Evolutionary conservation across 2,797 vertebrate genomes (phyloP).

Genomic region (Coendou prehensilis): DNA sequence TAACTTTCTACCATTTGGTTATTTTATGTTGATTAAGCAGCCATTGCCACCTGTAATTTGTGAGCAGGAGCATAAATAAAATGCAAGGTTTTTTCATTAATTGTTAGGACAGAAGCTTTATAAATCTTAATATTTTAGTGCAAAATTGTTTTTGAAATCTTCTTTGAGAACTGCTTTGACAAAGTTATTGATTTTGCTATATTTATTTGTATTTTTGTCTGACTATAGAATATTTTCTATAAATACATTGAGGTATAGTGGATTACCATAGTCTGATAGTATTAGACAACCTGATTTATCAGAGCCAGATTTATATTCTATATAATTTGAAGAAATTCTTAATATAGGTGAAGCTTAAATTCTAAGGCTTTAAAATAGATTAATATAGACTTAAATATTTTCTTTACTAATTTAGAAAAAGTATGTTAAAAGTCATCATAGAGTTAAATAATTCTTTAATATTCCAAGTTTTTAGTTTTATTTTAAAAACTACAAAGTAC

Average conservation of each 20-base stretch:
- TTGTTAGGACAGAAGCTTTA: slow-evolving; percentile 41
- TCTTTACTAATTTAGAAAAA: slow-evolving; percentile 55
- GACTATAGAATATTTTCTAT: slow-evolving; percentile 25
- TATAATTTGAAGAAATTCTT: slow-evolving; percentile 50
- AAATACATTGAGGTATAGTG: slow-evolving; percentile 13
- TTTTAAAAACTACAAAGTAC: slow-evolving; percentile 32
- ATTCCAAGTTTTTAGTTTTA: slow-evolving; percentile 51
- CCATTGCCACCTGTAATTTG: slow-evolving; percentile 29
- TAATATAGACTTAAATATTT: neutral
- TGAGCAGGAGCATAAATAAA: slow-evolving; percentile 19
- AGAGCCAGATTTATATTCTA: slow-evolving; percentile 34
- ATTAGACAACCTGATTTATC: slow-evolving; percentile 26
- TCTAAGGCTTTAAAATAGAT: slow-evolving; percentile 62
- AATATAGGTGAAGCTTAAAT: slow-evolving; percentile 41
- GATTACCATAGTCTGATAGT: slow-evolving; percentile 7
- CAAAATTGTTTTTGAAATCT: slow-evolving; percentile 58
- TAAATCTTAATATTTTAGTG: slow-evolving; percentile 57
- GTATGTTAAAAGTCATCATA: slow-evolving; percentile 7
- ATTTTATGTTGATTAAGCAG: slow-evolving; percentile 57
- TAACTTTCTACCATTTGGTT: slow-evolving; percentile 58
- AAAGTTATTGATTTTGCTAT: neutral
- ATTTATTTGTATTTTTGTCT: slow-evolving; percentile 27
- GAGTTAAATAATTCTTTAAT: slow-evolving; percentile 55
- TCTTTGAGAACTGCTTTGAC: slow-evolving; percentile 45
- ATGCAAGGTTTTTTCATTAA: slow-evolving; percentile 30